Conservation (phyloP, 2,113 vertebrate genomes). For the Gobiocypris rarus region DNA sequence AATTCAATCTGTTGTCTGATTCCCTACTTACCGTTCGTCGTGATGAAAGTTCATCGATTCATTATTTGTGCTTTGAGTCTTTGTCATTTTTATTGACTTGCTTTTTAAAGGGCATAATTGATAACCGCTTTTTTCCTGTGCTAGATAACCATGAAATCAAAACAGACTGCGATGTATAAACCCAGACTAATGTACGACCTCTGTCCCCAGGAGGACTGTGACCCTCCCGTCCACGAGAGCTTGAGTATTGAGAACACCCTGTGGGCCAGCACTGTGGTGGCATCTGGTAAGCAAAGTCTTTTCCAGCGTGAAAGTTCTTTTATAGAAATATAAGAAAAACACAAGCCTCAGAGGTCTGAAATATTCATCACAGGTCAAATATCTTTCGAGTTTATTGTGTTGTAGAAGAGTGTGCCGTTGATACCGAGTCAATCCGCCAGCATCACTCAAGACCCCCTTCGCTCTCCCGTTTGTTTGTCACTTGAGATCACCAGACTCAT, state of each 20-base stretch:
- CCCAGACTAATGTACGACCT: background rate
- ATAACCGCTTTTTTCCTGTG: conserved; percentile 23
- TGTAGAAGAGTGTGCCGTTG: conserved; percentile 18
- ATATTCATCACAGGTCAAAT: conserved; percentile 26
- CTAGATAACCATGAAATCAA: conserved; percentile 26
- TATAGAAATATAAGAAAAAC: background rate
- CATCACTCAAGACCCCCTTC: conserved; percentile 43
- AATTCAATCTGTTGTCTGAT: conserved; percentile 37
- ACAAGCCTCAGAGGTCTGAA: background rate
- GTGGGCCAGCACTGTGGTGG: conserved; percentile 97
- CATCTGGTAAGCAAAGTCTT: conserved; percentile 83
- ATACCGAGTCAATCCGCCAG: conserved; percentile 2
- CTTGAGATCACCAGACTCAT: conserved; percentile 31
- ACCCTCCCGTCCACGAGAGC: conserved; percentile 91
- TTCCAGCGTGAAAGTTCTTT: background rate
- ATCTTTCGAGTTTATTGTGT: conserved; percentile 35
- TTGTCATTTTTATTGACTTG: conserved; percentile 44
- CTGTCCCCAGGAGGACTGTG: conserved; percentile 86
- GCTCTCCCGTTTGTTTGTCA: conserved; percentile 42
- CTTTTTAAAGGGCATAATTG: conserved; percentile 43
- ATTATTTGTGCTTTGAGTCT: conserved; percentile 37
- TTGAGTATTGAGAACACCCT: conserved; percentile 94
- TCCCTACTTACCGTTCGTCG: conserved; percentile 28
- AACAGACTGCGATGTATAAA: conserved; percentile 24
- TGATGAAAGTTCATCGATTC: conserved; percentile 43